phyloP scores from a whole-genome alignment of 2,113 vertebrate species.

The Myiozetetes cayanensis region DNA sequence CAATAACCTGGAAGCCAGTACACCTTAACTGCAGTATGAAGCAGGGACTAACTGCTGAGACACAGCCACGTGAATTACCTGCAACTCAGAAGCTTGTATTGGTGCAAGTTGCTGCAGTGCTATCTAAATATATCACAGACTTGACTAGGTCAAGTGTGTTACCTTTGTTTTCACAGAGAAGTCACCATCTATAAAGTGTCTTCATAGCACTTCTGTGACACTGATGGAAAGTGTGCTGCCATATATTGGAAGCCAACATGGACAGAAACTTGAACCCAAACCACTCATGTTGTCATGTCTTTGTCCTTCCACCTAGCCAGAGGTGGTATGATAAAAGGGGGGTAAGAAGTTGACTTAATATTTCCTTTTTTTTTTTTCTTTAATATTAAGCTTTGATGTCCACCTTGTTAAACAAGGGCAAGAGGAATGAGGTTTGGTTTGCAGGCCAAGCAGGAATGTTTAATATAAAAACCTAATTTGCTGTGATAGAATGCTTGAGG shows the following conservation, averaged over 20 bases:
- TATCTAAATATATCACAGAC: background rate
- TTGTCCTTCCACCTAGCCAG: background rate
- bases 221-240: background rate
- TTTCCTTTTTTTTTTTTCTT: background rate
- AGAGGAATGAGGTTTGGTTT: background rate
- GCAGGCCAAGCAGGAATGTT: background rate
- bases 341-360: background rate
- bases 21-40: background rate
- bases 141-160: background rate
- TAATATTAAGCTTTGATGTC: background rate
- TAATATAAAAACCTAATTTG: background rate
- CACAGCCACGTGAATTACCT: background rate
- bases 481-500: background rate
- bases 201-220: background rate
- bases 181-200: rapidly evolving
- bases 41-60: background rate
- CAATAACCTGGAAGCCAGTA: background rate
- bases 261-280: background rate
- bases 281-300: background rate
- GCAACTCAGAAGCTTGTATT: background rate
- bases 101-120: background rate
- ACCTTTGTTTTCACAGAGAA: background rate
- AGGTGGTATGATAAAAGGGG: background rate
- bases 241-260: background rate
- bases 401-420: background rate